These are phyloP conservation scores for Druon quercuslanigerum DNA, from an alignment of 1,140 invertebrate genomes.

Conservation along the genomic window DNA sequence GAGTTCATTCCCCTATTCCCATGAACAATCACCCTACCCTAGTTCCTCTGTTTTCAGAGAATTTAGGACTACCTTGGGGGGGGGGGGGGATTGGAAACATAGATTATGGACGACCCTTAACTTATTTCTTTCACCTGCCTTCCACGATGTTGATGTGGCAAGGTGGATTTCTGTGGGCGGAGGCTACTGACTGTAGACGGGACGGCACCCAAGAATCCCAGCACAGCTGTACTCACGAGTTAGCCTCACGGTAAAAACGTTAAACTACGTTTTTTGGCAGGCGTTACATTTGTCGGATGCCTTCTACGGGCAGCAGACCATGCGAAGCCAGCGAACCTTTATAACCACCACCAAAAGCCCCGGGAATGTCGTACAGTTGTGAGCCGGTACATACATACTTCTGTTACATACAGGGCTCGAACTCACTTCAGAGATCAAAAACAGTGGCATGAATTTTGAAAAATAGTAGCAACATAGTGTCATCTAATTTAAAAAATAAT, in stretches of 20 bases:
- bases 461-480: too few relatives aligned
- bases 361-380: background rate
- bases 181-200: slow-evolving; percentile 8
- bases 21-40: too few relatives aligned
- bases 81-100: too few relatives aligned
- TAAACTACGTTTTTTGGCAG: slow-evolving; percentile 44
- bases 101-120: too few relatives aligned
- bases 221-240: slow-evolving; percentile 44
- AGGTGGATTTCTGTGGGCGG: slow-evolving; percentile 12
- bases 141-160: slow-evolving; percentile 10
- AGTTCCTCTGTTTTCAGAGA: too few relatives aligned
- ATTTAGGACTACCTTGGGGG: too few relatives aligned
- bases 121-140: background rate
- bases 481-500: too few relatives aligned
- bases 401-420: too few relatives aligned
- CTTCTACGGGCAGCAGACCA: slow-evolving; percentile 31
- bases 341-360: background rate
- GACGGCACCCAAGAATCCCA: slow-evolving; percentile 32
- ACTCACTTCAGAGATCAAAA: too few relatives aligned
- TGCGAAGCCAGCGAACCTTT: slow-evolving; percentile 29
- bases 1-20: too few relatives aligned
- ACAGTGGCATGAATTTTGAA: too few relatives aligned
- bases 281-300: slow-evolving; percentile 54
- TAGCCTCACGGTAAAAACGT: slow-evolving; percentile 40
- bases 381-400: background rate